These are phyloP conservation scores for Orthosia gothica DNA, from an alignment of 2,888 invertebrate genomes.

Conservation along the genomic window DNA sequence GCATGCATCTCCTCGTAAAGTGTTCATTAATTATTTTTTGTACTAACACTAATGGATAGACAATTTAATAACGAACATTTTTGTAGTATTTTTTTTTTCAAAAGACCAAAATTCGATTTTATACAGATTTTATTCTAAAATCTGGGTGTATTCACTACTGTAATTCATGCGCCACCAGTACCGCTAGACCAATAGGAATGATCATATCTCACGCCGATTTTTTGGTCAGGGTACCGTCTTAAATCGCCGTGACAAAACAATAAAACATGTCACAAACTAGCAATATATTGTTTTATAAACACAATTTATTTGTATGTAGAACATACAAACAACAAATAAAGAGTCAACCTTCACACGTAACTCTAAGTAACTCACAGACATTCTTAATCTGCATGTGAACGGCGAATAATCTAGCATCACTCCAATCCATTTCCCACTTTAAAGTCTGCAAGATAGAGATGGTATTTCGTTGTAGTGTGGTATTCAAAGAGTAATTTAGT, in stretches of 20 bases:
- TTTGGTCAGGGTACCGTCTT: too few species aligned
- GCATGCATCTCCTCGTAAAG: too few species aligned
- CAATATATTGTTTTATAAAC: not conserved
- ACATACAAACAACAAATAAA: conserved; percentile 37
- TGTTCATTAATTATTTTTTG: too few species aligned
- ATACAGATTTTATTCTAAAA: too few species aligned
- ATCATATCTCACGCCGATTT: too few species aligned
- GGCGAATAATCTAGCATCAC: conserved; percentile 27
- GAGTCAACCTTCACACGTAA: conserved; percentile 58
- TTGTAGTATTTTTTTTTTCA: too few species aligned
- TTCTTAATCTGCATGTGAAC: conserved; percentile 56
- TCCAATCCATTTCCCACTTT: conserved; percentile 30
- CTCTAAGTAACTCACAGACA: conserved; percentile 49
- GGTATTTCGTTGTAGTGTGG: conserved; percentile 13
- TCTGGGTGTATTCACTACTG: too few species aligned
- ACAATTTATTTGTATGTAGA: conserved; percentile 23
- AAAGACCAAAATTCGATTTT: too few species aligned
- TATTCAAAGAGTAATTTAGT: conserved; percentile 66
- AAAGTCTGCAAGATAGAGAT: conserved; percentile 6
- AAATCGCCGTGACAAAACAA: conserved; percentile 8
- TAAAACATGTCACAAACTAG: conserved; percentile 18
- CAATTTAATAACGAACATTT: too few species aligned
- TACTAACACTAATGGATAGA: too few species aligned
- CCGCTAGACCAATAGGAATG: too few species aligned
- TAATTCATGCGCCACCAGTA: too few species aligned